Evolutionary conservation across 2,888 invertebrate species (phyloP).

Genomic region (Cactoblastis cactorum): DNA sequence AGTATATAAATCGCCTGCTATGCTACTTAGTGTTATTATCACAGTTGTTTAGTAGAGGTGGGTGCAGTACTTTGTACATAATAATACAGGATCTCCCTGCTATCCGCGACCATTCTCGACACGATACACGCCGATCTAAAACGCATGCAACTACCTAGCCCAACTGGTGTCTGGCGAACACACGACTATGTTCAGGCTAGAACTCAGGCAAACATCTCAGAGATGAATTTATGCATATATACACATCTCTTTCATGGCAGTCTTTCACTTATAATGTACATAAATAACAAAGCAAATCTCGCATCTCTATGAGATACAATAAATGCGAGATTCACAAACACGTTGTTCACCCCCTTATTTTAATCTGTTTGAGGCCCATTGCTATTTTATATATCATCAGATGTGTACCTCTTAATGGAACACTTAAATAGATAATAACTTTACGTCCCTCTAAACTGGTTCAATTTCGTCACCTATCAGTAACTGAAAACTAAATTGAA

Average conservation of each 20-base stretch:
- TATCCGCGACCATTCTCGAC: conserved; percentile 61
- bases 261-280: conserved; percentile 76
- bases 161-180: conserved; percentile 30
- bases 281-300: conserved; percentile 69
- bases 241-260: conserved; percentile 70
- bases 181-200: conserved; percentile 47
- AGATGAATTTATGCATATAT: conserved; percentile 67
- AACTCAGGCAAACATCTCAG: conserved; percentile 58
- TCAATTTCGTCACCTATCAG: conserved; percentile 76
- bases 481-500: conserved; percentile 77
- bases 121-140: conserved; percentile 51
- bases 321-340: conserved; percentile 61
- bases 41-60: conserved; percentile 81
- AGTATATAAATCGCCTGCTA: conserved; percentile 79
- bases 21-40: conserved; percentile 81
- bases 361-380: conserved; percentile 51
- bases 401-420: conserved; percentile 53
- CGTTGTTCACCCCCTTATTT: conserved; percentile 63
- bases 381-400: conserved; percentile 50
- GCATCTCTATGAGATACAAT: conserved; percentile 43
- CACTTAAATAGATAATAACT: conserved; percentile 73
- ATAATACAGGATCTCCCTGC: conserved; percentile 73
- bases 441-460: conserved; percentile 77
- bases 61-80: conserved; percentile 80
- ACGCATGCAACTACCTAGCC: conserved; percentile 55